Base-by-base conservation (phyloP, 2,113 vertebrate genomes). In the Caranx ignobilis region DNA sequence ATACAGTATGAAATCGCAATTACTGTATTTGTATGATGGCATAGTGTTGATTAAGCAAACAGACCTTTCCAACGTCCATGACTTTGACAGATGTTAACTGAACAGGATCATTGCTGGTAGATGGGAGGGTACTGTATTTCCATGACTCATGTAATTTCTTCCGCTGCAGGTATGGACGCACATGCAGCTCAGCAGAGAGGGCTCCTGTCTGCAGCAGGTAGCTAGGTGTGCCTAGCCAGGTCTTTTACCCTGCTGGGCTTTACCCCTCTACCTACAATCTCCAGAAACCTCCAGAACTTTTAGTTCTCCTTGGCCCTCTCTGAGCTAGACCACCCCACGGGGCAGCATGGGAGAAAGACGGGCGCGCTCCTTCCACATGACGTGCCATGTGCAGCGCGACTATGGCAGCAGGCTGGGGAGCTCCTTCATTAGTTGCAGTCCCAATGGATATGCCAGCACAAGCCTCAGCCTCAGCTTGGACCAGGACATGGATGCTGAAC, bases 261-360 rank as follows among this genome's bases (percentile, higher is more conserved):
- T 19, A 63, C 31, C 59, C 31, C 45, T 67, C 62, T 16, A 34
- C 80, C 26, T 59, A 32, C 13, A 66, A 60, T 19, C 54, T 60
- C n/a, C 48, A 62, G 65, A 81, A 80, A 71, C 63, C 77, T 15
- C 41, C 68, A 45, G 61, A 47, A 68, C 50, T 59, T 66, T 69
- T 10, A 26, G 79, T 64, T 37, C 60, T 68, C 35, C 13, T 35
- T 21, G 32, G 19, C 50, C 57, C 35, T 54, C 6, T 68, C 37
- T 37, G 21, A 75, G 21, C 35, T 8, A 45, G 71, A 79, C 55
- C 66, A 9, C 61, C 54, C 26, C 11, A 2, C 6, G 2, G 71
- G 41, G 39, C 73, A 75, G 11, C 74, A 93, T 95, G 95, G 93
- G 77, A 18, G 93, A 95, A 50, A 85, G 79, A 43, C 89, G 83